Conservation (phyloP, 2,113 vertebrate species). For the Peromyscus maniculatus region DNA sequence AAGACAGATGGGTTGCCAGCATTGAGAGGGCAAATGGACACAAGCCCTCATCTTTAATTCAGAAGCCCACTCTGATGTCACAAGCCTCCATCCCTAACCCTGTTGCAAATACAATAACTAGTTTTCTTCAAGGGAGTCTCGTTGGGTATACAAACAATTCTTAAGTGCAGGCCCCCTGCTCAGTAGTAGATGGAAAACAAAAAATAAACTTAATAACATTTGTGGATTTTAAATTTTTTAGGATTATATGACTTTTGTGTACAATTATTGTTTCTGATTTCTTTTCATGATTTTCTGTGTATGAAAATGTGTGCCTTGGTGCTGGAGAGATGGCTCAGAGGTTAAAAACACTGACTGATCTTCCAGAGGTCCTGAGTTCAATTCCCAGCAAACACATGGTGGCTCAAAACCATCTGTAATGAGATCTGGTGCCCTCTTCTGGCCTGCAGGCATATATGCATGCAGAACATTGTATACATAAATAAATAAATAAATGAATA, state of each 20-base stretch:
- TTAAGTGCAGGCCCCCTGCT: background rate
- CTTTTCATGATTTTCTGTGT: background rate
- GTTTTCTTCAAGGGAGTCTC: background rate
- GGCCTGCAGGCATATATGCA: too few relatives aligned
- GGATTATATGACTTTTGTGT: background rate
- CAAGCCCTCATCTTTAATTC: background rate
- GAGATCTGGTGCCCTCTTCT: too few relatives aligned
- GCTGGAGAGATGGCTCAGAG: too few relatives aligned
- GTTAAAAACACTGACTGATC: too few relatives aligned
- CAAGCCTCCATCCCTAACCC: background rate
- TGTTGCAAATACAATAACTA: background rate
- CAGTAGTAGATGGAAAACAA: background rate
- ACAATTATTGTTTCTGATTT: background rate
- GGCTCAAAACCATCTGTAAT: too few relatives aligned
- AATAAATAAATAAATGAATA: too few relatives aligned
- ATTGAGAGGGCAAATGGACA: background rate
- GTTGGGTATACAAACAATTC: background rate
- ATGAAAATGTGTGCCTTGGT: background rate
- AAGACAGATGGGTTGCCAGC: background rate
- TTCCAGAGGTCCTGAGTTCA: too few relatives aligned
- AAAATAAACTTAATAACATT: background rate
- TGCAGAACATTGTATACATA: too few relatives aligned
- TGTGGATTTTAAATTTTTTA: background rate
- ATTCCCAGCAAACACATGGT: too few relatives aligned
- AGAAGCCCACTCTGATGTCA: background rate